Base-by-base conservation (phyloP, 1,140 invertebrate genomes). In the Drosophila parvula region DNA sequence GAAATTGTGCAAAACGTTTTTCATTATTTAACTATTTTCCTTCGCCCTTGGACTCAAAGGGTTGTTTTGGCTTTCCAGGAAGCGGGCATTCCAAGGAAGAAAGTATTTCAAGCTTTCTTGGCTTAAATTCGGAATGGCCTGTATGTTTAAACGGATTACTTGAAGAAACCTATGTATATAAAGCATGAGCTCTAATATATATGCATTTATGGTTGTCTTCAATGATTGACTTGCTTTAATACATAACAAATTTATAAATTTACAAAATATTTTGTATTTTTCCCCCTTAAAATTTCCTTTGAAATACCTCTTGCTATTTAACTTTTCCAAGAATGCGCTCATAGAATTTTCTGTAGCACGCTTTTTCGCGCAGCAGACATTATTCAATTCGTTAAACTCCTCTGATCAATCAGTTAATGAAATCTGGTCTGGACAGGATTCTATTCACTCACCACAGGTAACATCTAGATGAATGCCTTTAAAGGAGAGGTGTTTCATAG, bases 331-430 rank as follows among this genome's bases (percentile, higher is more conserved):
- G 34, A 34, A 14, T 14, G 0, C 14, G 16, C 12, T n/a, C 9
- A 56, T 10, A 5, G 1, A 11, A 14, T 18, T 28, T 38, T 40
- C 4, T n/a, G 59, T 18, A 40, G 59, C 48, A 28, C 34, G 6
- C 8, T 38, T 61, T 55, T 16, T 53, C 28, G 30, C 36, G 38
- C 56, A 53, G 10, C 8, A 41, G 14, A 60, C 22, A 43, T 28
- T 53, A 18, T 16, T 5, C 14, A 5, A 14, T 6, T 34, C 22
- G 22, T 3, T 22, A 3, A 22, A 22, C 22, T 22, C 10, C n/a
- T 28, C 12, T 14, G 22, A 8, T 38, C 32, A 61, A 56, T 61
- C 28, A 61, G 30, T 61, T 40, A 14, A 56, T 56, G n/a, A 5
- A 60, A 48, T 47, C 30, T 27, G 43, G 14, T 16, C 4, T 8